phyloP scores from a whole-genome alignment of 2,888 invertebrate genomes.

The Listrodromus nycthemerus region DNA sequence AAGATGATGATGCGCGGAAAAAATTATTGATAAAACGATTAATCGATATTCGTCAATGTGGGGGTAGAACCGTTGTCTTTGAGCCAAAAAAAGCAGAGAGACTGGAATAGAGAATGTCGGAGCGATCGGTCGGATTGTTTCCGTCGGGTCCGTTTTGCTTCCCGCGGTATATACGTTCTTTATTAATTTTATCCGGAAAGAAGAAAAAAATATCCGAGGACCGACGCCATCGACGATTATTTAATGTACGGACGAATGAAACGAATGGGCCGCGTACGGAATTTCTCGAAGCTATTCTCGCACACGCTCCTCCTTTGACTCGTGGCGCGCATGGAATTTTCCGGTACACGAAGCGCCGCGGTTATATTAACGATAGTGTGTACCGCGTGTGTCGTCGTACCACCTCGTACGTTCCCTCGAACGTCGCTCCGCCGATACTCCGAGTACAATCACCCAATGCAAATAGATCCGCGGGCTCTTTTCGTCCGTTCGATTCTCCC shows the following conservation, averaged over 20 bases:
- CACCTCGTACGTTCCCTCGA: slow-evolving; percentile 17
- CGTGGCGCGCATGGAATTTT: slow-evolving; percentile 57
- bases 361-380: slow-evolving; percentile 15
- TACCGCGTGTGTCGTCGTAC: not conserved
- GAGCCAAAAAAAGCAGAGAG: no score
- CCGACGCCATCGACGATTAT: not conserved
- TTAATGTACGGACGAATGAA: slow-evolving; percentile 3
- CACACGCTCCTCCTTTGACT: slow-evolving; percentile 37
- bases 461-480: slow-evolving; percentile 46
- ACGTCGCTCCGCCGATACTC: not conserved
- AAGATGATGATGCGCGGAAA: no score
- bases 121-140: no score
- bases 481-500: slow-evolving; percentile 21
- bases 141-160: no score
- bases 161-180: no score
- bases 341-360: slow-evolving; percentile 31
- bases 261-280: slow-evolving; percentile 22
- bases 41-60: no score
- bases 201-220: no score
- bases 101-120: no score
- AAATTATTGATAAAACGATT: no score
- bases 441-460: slow-evolving; percentile 56
- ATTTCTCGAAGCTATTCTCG: slow-evolving; percentile 44
- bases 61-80: no score
- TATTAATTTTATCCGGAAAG: not conserved